Conservation (phyloP, 2,888 invertebrate genomes). For the Orthosia gothica region DNA sequence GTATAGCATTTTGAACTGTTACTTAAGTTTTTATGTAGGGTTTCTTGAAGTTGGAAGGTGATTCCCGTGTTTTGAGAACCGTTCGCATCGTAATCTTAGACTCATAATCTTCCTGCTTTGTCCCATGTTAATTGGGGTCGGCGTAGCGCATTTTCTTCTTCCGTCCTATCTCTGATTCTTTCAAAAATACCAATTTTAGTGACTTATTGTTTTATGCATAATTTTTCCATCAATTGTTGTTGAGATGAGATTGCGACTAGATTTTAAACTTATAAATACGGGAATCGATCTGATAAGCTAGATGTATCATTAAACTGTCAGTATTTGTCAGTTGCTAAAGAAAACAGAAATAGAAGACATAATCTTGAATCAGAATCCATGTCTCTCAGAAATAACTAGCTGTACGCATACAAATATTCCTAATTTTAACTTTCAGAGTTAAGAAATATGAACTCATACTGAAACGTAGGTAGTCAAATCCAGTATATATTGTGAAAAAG, state of each 20-base stretch:
- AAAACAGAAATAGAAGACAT: background rate
- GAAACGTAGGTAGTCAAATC: background rate
- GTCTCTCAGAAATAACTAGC: background rate
- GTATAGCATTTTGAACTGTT: background rate
- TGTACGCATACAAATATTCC: background rate
- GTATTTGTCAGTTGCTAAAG: background rate
- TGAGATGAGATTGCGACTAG: background rate
- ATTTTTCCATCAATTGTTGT: background rate
- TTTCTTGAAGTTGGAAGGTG: background rate
- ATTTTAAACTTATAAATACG: background rate
- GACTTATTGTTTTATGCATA: too few relatives aligned
- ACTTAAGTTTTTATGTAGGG: background rate
- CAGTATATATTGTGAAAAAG: background rate
- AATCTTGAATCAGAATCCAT: background rate
- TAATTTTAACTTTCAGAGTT: background rate
- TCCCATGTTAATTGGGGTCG: too few relatives aligned
- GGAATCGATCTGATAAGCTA: constrained; percentile 2
- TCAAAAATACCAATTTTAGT: background rate
- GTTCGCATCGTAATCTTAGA: too few relatives aligned
- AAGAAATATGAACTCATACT: too few relatives aligned
- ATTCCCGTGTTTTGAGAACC: background rate
- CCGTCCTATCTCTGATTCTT: background rate
- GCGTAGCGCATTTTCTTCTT: too few relatives aligned
- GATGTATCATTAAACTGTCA: background rate
- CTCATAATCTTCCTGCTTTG: too few relatives aligned